Percentiles rank a stretch among this genome's conserved stretches.
phyloP scores from a whole-genome alignment of 2,113 vertebrate genomes.

The Dromaius novaehollandiae region DNA sequence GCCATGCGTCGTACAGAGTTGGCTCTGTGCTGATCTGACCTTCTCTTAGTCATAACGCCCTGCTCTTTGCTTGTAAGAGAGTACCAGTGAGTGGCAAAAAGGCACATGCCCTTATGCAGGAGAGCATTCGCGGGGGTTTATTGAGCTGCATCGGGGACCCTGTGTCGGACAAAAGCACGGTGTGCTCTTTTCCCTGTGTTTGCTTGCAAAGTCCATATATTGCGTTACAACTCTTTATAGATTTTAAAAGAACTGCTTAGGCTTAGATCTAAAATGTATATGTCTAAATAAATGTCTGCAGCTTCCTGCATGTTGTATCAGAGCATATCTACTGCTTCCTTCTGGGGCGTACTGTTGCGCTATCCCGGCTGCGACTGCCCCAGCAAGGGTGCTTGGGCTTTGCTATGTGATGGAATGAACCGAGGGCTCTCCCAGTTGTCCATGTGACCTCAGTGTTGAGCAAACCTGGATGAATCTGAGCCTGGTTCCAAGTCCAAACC shows the following conservation, averaged over 20 bases:
- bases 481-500: neutral
- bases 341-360: neutral
- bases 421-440: neutral
- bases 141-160: neutral
- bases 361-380: neutral
- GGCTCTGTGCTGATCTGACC: constrained; percentile 1
- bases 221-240: neutral
- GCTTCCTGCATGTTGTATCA: neutral
- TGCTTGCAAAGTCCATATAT: neutral
- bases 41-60: constrained; percentile 3
- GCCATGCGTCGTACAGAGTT: constrained; percentile 3
- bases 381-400: fast-evolving
- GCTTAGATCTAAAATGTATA: neutral
- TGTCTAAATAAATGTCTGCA: fast-evolving
- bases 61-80: neutral
- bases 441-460: fast-evolving
- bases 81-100: neutral
- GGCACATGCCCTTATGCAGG: no score
- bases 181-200: neutral
- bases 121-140: neutral
- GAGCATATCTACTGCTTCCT: neutral
- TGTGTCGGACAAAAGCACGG: neutral
- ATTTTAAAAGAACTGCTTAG: neutral
- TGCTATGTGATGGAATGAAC: neutral
- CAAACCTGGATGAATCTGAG: neutral